Percentiles rank a stretch among this genome's conserved stretches.
phyloP scores from a whole-genome alignment of 1,140 invertebrate species.

The Drosophila carrolli region DNA sequence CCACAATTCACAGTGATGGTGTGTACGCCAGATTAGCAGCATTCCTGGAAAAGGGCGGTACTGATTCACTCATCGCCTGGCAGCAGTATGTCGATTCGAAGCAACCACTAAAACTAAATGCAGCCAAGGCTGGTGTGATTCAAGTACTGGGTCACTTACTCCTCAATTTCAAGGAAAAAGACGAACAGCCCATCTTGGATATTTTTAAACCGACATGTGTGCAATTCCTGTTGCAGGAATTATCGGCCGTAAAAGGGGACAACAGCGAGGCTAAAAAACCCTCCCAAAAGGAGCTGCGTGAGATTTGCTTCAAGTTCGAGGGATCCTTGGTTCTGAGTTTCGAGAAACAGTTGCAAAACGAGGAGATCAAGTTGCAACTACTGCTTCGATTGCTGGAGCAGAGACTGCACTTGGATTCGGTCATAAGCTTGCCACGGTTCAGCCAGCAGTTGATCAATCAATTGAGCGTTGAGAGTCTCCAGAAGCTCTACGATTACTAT shows the following conservation, averaged over 20 bases:
- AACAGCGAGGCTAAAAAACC: slow-evolving; percentile 12
- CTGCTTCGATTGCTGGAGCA: slow-evolving; percentile 23
- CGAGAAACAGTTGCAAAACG: slow-evolving; percentile 22
- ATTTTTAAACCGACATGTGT: slow-evolving; percentile 25
- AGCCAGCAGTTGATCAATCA: slow-evolving; percentile 20
- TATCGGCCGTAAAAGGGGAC: slow-evolving; percentile 9
- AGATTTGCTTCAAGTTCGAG: slow-evolving; percentile 40
- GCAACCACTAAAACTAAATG: slow-evolving; percentile 32
- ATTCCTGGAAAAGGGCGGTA: slow-evolving; percentile 18
- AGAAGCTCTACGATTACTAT: slow-evolving; percentile 43
- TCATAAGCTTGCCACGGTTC: slow-evolving; percentile 26
- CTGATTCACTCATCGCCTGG: slow-evolving; percentile 29
- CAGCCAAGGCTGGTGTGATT: slow-evolving; percentile 24
- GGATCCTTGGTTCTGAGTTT: slow-evolving; percentile 27
- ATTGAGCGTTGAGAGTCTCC: neutral
- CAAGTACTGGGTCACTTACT: slow-evolving; percentile 23
- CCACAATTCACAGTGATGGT: slow-evolving; percentile 21
- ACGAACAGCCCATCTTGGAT: slow-evolving; percentile 12
- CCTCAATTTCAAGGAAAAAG: slow-evolving; percentile 1
- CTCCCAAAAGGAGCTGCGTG: slow-evolving; percentile 15
- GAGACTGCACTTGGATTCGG: slow-evolving; percentile 27
- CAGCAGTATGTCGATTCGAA: slow-evolving; percentile 11
- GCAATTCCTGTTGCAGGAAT: slow-evolving; percentile 26
- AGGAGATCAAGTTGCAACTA: slow-evolving; percentile 34
- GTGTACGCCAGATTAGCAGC: slow-evolving; percentile 32